Base-by-base conservation (phyloP, 2,113 vertebrate species). In the Sphaerodactylus townsendi region DNA sequence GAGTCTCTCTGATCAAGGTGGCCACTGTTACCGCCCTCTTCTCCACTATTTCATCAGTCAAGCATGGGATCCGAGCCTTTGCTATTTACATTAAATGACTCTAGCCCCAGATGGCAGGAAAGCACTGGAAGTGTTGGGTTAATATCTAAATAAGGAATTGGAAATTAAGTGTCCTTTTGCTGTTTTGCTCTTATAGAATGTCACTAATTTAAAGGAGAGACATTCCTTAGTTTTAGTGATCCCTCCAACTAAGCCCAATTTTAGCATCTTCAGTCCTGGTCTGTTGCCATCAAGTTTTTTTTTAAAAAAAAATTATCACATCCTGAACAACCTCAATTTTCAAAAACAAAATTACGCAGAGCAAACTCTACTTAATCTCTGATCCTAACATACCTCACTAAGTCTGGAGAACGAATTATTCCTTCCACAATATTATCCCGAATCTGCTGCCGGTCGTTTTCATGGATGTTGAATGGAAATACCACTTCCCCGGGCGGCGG, bases 381-480 rank as follows among this genome's bases (percentile, higher is more conserved):
- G 37, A 72, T 14, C 66, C 69, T 64, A 5, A 48, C 68, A 72
- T 95, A 99, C 98, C 98, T 97, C 94, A 99, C 96, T 92, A 98
- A 95, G 88, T 99, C 98, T 13, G 98, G 98, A 91, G 97, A 98
- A 76, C 97, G 98, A 92, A 99, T 98, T 87, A 99, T 98, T 53
- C 96, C 98, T 94, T 99, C 98, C 69, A 99, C 97, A 37, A 99
- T 97, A 94, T 98, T 97, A 82, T 99, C 98, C 33, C 98, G 96
- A 76, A 99, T 99, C 93, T 99, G 98, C 89, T 98, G 97, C 2
- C 98, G 96, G 92, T 99, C 98, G 0, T 99, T 99, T 92, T 99
- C 98, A 0, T 99, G 98, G 89, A 99, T 99, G 91, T 99, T 99
- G 92, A 99, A 99, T 0, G 98, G 98, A 84, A 99, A 98, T 25